Conservation (phyloP, 2,888 invertebrate species). For the Heliconius hortense region DNA sequence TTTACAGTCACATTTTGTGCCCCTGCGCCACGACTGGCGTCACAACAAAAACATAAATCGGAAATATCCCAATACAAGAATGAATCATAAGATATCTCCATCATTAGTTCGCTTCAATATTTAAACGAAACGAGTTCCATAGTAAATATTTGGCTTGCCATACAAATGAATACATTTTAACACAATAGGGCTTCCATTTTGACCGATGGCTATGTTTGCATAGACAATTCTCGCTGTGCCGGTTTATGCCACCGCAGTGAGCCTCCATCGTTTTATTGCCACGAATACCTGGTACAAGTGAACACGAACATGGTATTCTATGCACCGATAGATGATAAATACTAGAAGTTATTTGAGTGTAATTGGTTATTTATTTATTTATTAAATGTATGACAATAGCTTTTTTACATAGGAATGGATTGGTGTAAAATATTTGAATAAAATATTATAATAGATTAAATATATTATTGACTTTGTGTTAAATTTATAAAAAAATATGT, state of each 20-base stretch:
- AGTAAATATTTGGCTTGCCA: conserved; percentile 77
- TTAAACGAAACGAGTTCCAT: conserved; percentile 74
- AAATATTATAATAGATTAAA: no score
- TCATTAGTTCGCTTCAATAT: conserved; percentile 51
- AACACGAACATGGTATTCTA: conserved; percentile 40
- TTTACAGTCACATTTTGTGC: no score
- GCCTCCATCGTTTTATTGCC: conserved; percentile 55
- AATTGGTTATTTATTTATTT: conserved; percentile 18
- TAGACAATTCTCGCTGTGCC: conserved; percentile 72
- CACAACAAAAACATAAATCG: neutral
- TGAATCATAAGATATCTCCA: conserved; percentile 56
- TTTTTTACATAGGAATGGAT: neutral
- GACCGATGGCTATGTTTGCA: conserved; percentile 72
- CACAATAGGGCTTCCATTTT: conserved; percentile 78
- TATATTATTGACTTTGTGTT: no score
- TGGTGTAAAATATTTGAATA: no score
- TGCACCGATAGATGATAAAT: conserved; percentile 22
- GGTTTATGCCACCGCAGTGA: conserved; percentile 69
- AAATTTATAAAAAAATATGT: no score
- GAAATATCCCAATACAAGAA: conserved; percentile 7
- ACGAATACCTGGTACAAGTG: conserved; percentile 45
- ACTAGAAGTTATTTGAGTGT: neutral
- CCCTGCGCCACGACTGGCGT: no score
- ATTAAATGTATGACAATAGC: neutral
- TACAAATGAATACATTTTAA: conserved; percentile 81